Evolutionary conservation across 2,797 vertebrate genomes (phyloP), one percentile per base, ranked within the genome.

Genomic region (Paratrypauchen microcephalus): DNA sequence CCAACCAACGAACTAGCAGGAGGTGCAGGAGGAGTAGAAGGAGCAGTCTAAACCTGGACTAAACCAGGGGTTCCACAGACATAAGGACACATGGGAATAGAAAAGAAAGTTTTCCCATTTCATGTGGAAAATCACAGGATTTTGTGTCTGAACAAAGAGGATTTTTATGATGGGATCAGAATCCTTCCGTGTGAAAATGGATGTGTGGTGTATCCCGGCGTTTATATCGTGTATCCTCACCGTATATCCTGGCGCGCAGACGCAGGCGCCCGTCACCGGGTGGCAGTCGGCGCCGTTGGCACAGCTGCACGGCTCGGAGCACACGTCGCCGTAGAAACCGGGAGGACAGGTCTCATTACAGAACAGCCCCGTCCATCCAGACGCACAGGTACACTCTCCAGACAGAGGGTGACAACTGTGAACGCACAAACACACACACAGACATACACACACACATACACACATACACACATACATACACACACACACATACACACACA

Each of bases 401-500:
- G 97, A 97, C 79, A 99, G 92, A 0, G 98, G 98, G 77, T 99
- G 98, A 92, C 98, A 99, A 87, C 97, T 99, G 69, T 70, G 6
- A 32, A 4, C 30, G 6, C 32, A 36, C 7, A 36, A 1, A 36
- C 32, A 36, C 32, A 36, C 32, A 36, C 32, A 79, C 68, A 86
- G 68, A 65, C 72, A 82, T 6, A 72, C 70, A 86, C 74, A 77
- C 59, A 69, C 30, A 87, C 70, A 9, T 1, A 1, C 1, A 9
- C 7, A 9, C 8, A 36, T 8, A 36, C 32, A 36, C 8, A 36
- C 7, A 36, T 2, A 36, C 32, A 36, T 7, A 36, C 32, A 36
- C 32, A 79, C 69, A 86, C 69, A 64, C 72, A 82, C 3, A 30
- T 5, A 72, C 70, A 87, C 75, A 77, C 59, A 70, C 30, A 87